Evolutionary conservation across 2,113 vertebrate species (phyloP).

Genomic region (Cricetomys ansorgei): DNA sequence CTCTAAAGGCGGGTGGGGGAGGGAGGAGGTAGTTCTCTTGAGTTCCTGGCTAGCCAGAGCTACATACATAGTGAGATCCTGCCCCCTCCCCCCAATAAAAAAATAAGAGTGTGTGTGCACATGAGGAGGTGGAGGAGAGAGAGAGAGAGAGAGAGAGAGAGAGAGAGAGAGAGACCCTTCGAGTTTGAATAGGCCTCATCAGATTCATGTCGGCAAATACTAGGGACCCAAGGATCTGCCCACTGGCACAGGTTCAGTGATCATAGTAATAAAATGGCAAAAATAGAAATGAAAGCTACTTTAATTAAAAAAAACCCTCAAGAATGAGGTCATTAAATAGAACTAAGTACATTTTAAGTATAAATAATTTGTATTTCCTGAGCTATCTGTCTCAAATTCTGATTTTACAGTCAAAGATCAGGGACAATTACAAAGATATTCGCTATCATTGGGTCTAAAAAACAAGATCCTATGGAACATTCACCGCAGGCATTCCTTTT

Average conservation of each 20-base stretch:
- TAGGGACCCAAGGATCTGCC: neutral
- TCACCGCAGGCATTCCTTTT: slow-evolving; percentile 78
- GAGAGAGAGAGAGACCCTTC: neutral
- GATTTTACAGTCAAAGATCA: neutral
- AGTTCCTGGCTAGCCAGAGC: neutral
- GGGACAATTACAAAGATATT: neutral
- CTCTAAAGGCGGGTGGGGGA: neutral
- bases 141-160: neutral
- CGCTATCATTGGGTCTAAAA: neutral
- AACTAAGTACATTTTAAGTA: neutral
- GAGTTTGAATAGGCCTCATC: neutral
- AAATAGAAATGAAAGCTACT: slow-evolving; percentile 44
- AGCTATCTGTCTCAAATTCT: neutral
- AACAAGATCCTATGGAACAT: neutral
- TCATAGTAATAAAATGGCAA: slow-evolving; percentile 6
- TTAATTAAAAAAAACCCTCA: neutral
- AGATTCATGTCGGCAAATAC: neutral
- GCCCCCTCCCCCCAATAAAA: neutral
- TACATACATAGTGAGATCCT: neutral
- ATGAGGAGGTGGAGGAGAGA: no score
- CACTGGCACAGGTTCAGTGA: slow-evolving; percentile 47
- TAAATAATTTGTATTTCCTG: neutral
- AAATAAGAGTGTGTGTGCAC: no score
- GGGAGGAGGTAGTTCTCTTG: neutral
- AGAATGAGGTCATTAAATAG: neutral